Conservation (phyloP, 2,797 vertebrate species). For the Oryzias dopingdopingensis region DNA sequence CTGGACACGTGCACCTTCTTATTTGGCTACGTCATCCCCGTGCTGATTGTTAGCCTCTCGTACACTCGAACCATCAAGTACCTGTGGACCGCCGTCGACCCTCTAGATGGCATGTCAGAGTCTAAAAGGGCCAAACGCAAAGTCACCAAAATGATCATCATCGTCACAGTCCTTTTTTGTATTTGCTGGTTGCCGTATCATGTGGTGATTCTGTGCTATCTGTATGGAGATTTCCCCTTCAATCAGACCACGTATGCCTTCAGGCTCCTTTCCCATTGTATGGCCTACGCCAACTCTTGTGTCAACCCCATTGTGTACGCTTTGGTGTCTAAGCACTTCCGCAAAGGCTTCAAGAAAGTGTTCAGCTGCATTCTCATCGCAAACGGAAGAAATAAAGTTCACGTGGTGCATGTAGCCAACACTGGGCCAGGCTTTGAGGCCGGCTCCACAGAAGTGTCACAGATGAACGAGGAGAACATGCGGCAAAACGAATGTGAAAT, state of each 20-base stretch:
- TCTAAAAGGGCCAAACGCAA: conserved; percentile 88
- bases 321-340: conserved; percentile 88
- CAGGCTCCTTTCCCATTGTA: conserved; percentile 88
- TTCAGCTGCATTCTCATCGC: conserved; percentile 88
- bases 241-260: conserved; percentile 88
- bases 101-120: conserved; percentile 85
- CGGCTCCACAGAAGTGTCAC: conserved; percentile 81
- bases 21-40: conserved; percentile 84
- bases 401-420: conserved; percentile 79
- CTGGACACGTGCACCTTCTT: conserved; percentile 88
- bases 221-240: conserved; percentile 88
- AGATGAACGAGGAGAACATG: conserved; percentile 79
- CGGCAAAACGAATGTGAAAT: conserved; percentile 76
- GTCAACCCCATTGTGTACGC: conserved; percentile 90
- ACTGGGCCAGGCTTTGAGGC: conserved; percentile 81
- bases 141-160: conserved; percentile 91
- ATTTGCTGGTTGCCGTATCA: conserved; percentile 91
- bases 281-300: conserved; percentile 91
- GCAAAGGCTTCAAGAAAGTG: conserved; percentile 89
- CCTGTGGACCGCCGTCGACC: conserved; percentile 88
- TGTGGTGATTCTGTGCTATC: conserved; percentile 84
- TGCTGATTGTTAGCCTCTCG: conserved; percentile 85
- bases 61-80: conserved; percentile 90
- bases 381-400: conserved; percentile 81
- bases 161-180: conserved; percentile 89